Percentiles rank a stretch among this genome's conserved stretches.
Conservation (phyloP, 2,888 invertebrate species). For the Andrena marginata region DNA sequence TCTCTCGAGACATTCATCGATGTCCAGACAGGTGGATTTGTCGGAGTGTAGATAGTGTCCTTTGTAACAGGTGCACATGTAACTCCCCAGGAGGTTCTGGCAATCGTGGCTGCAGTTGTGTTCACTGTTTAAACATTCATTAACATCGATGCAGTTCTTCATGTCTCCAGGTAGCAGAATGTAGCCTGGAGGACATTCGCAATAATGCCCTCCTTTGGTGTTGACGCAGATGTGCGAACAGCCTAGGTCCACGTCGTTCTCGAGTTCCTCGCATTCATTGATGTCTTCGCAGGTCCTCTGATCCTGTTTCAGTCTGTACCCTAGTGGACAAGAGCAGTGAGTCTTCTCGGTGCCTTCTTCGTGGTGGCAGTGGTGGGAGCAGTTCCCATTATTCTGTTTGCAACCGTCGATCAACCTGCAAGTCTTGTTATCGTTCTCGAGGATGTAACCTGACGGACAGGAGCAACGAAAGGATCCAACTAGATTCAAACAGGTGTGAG, state of each 20-base stretch:
- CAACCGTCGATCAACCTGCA: slow-evolving; percentile 80
- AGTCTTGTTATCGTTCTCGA: slow-evolving; percentile 75
- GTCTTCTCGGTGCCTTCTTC: slow-evolving; percentile 83
- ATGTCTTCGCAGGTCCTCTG: slow-evolving; percentile 83
- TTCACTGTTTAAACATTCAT: slow-evolving; percentile 81
- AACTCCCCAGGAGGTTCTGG: slow-evolving; percentile 80
- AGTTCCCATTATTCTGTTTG: slow-evolving; percentile 80
- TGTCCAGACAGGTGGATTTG: slow-evolving; percentile 80
- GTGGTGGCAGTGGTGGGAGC: slow-evolving; percentile 86
- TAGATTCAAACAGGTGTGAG: slow-evolving; percentile 85
- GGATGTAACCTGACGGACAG: slow-evolving; percentile 83
- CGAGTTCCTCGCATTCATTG: slow-evolving; percentile 81
- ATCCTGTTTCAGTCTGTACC: slow-evolving; percentile 84
- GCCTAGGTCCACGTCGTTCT: slow-evolving; percentile 81
- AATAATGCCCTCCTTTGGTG: slow-evolving; percentile 86
- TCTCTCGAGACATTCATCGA: slow-evolving; percentile 80
- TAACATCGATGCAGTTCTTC: slow-evolving; percentile 85
- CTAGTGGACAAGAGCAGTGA: slow-evolving; percentile 87
- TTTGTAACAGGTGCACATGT: slow-evolving; percentile 80
- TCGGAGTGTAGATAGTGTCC: slow-evolving; percentile 81
- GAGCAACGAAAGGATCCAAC: slow-evolving; percentile 85
- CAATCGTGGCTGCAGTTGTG: slow-evolving; percentile 81
- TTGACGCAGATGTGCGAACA: slow-evolving; percentile 86
- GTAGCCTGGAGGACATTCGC: slow-evolving; percentile 86
- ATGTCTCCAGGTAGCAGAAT: slow-evolving; percentile 81